Conservation (phyloP, 2,113 vertebrate genomes). For the Phrynosoma blainvillii region DNA sequence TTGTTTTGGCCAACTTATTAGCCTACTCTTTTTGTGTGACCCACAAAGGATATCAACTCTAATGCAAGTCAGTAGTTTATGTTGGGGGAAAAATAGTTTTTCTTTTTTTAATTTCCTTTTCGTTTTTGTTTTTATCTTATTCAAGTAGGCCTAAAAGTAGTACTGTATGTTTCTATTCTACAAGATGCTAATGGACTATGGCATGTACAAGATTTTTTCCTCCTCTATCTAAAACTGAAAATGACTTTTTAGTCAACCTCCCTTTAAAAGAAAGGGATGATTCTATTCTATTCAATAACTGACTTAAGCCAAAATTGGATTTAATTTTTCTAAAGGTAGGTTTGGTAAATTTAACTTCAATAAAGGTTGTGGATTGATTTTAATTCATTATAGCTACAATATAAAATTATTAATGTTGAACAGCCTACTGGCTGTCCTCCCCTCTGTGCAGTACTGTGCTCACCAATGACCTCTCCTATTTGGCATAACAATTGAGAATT, state of each 20-base stretch:
- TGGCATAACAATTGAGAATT: no score
- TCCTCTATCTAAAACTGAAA: background rate
- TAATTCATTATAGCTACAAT: background rate
- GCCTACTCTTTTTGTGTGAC: background rate
- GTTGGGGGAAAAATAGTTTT: background rate
- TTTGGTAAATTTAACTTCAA: background rate
- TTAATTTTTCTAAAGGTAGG: background rate
- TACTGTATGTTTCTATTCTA: background rate
- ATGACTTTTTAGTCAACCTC: background rate
- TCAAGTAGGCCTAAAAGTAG: background rate
- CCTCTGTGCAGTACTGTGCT: no score
- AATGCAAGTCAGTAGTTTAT: background rate
- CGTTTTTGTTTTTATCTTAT: background rate
- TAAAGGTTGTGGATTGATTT: background rate
- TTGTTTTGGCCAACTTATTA: background rate
- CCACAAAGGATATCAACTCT: background rate
- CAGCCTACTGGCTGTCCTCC: no score
- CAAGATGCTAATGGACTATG: background rate
- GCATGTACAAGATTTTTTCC: background rate
- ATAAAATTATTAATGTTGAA: background rate
- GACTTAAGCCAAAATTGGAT: background rate
- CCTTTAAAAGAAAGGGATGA: background rate
- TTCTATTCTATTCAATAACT: background rate
- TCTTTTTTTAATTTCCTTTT: background rate
- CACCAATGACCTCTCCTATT: no score